Evolutionary conservation across 2,113 vertebrate genomes (phyloP).

Genomic region (Ariopsis seemanni): DNA sequence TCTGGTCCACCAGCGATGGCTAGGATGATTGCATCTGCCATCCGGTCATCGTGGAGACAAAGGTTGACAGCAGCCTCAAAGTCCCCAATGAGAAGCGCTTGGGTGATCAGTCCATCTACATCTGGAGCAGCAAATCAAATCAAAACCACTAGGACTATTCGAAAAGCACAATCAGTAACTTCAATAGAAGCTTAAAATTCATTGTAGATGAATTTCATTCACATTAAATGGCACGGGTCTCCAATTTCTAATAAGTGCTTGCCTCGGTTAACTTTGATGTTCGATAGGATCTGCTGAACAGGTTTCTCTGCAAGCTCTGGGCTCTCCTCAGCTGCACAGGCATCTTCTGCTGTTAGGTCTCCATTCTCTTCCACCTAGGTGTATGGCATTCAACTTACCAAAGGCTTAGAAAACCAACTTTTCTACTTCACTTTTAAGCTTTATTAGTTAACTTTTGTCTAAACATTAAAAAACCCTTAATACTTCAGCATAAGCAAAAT

Average conservation of each 20-base stretch:
- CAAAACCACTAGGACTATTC: not conserved
- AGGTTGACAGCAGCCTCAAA: constrained; percentile 91
- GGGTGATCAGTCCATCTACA: constrained; percentile 92
- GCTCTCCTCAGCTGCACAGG: constrained; percentile 38
- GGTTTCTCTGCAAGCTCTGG: constrained; percentile 44
- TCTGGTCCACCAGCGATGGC: constrained; percentile 91
- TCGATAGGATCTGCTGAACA: constrained; percentile 49
- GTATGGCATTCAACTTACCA: not conserved
- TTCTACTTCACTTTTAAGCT: not conserved
- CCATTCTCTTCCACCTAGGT: constrained; percentile 48
- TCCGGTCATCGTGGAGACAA: constrained; percentile 91
- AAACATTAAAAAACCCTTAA: not conserved
- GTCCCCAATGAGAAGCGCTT: constrained; percentile 89
- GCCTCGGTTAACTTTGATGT: constrained; percentile 84
- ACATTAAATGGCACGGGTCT: not conserved
- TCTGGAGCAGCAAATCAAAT: constrained; percentile 67
- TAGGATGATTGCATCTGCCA: constrained; percentile 95
- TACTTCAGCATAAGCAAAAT: not conserved
- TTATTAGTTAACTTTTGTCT: not conserved
- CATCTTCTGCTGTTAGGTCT: constrained; percentile 46
- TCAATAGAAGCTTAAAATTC: not conserved
- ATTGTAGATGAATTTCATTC: not conserved
- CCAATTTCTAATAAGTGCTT: constrained; percentile 42
- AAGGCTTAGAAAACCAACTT: not conserved
- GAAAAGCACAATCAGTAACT: not conserved